Conservation (phyloP, 2,113 vertebrate species). For the Xerus inauris region DNA sequence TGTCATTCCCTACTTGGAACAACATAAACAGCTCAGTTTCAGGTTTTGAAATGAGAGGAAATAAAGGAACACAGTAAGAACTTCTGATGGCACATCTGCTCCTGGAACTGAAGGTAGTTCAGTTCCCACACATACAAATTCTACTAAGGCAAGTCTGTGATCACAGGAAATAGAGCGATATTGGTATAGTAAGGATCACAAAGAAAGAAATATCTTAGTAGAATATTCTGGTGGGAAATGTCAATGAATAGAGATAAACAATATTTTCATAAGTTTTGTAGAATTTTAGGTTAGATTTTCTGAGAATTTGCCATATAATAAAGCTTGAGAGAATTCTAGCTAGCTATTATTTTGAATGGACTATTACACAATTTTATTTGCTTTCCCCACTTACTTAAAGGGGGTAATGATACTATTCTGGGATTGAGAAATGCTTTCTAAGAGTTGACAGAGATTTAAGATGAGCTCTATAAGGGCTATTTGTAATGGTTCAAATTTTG, state of each 20-base stretch:
- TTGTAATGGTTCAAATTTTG: not conserved
- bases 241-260: not conserved
- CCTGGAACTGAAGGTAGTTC: not conserved
- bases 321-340: conserved; percentile 36
- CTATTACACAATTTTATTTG: conserved; percentile 13
- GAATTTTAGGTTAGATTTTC: conserved; percentile 21
- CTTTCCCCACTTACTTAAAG: not conserved
- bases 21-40: not conserved
- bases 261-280: not conserved
- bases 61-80: not conserved
- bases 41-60: not conserved
- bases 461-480: not conserved
- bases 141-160: not conserved
- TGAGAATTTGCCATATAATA: not conserved
- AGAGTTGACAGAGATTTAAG: not conserved
- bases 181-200: not conserved
- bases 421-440: not conserved
- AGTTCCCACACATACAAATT: not conserved
- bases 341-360: conserved; percentile 36
- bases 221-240: not conserved
- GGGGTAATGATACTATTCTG: not conserved
- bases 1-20: not conserved
- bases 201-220: not conserved
- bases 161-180: not conserved
- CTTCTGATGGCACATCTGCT: not conserved